Evolutionary conservation across 2,797 vertebrate genomes (phyloP), one percentile per base, ranked within the genome.

Genomic region (Pristis pectinata): DNA sequence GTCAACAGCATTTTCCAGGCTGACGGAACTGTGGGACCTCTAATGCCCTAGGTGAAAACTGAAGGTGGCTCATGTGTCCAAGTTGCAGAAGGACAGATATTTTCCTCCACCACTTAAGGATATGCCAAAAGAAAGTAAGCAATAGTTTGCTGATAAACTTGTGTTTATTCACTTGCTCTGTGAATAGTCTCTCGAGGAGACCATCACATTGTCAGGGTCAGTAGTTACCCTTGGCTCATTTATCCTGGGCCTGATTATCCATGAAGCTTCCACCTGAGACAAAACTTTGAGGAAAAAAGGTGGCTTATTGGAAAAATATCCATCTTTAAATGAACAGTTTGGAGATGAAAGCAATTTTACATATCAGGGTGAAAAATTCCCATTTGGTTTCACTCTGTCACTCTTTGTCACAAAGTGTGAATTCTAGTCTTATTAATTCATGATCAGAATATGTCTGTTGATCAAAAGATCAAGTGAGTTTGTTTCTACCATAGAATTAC

Each of bases 401-500:
- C 15, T 67, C 87, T 41, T 79, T 64, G 59, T 67, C 87, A 67
- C 9, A 8, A 64, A 64, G 22, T 91, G 13, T 41, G 87, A 64
- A 91, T 91, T 24, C 87, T 24, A 37, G 17, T 67, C 61, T 64
- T 64, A 91, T 91, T 64, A 91, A 67, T 91, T 91, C 59, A 4
- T 91, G 59, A 67, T 67, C 87, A 91, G 61, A 64, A 64, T 67
- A 41, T 41, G n/a, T 67, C 59, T 67, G 8, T 22, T 91, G 87
- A 67, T 91, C n/a, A 41, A 91, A 91, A 64, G n/a, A 64, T 67
- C 17, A 91, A 91, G 64, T 67, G n/a, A 87, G n/a, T 67, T 34
- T 41, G n/a, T 67, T 91, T 91, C 59, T 64, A 67, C n/a, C 5
- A 19, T 64, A 87, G 87, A 64, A 91, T 91, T 91, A 91, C n/a